Percentiles rank a stretch among this genome's conserved stretches.
Conservation (phyloP, 2,113 vertebrate species). For the Trogon surrucura region DNA sequence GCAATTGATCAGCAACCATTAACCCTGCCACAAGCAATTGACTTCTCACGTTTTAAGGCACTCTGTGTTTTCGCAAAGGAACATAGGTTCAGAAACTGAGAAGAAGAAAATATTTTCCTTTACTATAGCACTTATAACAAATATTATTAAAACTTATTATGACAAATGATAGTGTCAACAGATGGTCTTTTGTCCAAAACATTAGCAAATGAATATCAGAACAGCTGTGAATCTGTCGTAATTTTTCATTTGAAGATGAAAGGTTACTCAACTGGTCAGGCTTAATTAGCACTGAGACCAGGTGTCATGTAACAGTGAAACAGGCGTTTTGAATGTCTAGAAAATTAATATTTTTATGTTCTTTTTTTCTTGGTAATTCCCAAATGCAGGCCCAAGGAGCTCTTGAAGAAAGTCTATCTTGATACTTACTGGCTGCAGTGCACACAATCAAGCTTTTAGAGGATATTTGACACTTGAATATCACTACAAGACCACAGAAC, state of each 20-base stretch:
- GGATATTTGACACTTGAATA: background rate
- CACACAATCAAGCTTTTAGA: rapidly evolving
- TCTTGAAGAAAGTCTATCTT: background rate
- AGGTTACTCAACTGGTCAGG: background rate
- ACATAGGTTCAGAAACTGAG: background rate
- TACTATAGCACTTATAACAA: background rate
- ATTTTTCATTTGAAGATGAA: background rate
- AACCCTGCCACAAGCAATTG: background rate
- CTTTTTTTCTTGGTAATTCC: background rate
- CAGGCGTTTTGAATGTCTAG: background rate
- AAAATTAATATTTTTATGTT: too few species aligned
- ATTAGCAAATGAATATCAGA: background rate
- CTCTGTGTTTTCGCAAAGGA: background rate
- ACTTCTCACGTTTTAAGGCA: background rate
- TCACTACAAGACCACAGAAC: background rate
- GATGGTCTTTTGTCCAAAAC: background rate
- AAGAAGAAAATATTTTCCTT: background rate
- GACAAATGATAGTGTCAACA: background rate
- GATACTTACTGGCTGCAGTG: rapidly evolving
- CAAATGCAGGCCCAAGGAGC: background rate
- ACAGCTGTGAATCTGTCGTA: background rate
- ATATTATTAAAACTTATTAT: background rate
- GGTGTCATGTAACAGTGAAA: background rate
- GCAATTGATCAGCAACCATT: background rate
- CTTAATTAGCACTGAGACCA: background rate